These are phyloP conservation scores for Dallia pectoralis DNA, from an alignment of 2,797 vertebrate genomes.

Conservation along the genomic window DNA sequence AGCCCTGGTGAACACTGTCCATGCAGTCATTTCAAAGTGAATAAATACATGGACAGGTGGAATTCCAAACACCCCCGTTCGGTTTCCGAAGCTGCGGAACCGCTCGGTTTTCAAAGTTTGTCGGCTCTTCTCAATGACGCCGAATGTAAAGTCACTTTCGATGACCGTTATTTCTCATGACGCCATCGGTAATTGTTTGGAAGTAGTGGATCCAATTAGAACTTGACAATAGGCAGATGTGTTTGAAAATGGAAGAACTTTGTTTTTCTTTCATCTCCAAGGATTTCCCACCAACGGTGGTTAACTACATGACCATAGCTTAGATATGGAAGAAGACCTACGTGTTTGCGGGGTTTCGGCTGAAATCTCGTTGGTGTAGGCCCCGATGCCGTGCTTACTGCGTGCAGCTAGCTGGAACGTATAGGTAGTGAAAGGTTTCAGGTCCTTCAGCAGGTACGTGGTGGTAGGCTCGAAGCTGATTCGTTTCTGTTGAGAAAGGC, in stretches of 20 bases:
- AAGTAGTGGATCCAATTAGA: conserved; percentile 15
- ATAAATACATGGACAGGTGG: conserved; percentile 52
- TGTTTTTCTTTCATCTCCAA: conserved; percentile 15
- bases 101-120: conserved; percentile 71
- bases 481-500: conserved; percentile 77
- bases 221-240: conserved; percentile 36
- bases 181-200: background rate
- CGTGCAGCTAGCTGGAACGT: conserved; percentile 93
- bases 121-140: conserved; percentile 15
- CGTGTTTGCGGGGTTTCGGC: conserved; percentile 99
- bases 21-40: conserved; percentile 60
- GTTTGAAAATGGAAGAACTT: conserved; percentile 65
- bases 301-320: conserved; percentile 22
- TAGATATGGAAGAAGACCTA: conserved; percentile 88
- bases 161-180: background rate
- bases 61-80: conserved; percentile 36
- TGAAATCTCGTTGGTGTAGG: conserved; percentile 94
- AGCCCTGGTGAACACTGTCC: conserved; percentile 51
- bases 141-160: conserved; percentile 54
- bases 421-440: conserved; percentile 95
- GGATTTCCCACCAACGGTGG: conserved; percentile 36
- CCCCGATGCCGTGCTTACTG: conserved; percentile 92
- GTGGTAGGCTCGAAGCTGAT: conserved; percentile 90
- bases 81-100: conserved; percentile 35
- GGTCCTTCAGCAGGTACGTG: conserved; percentile 90